These are phyloP conservation scores for Chrysochloris asiatica DNA, from an alignment of 2,113 vertebrate genomes.

Conservation along the genomic window DNA sequence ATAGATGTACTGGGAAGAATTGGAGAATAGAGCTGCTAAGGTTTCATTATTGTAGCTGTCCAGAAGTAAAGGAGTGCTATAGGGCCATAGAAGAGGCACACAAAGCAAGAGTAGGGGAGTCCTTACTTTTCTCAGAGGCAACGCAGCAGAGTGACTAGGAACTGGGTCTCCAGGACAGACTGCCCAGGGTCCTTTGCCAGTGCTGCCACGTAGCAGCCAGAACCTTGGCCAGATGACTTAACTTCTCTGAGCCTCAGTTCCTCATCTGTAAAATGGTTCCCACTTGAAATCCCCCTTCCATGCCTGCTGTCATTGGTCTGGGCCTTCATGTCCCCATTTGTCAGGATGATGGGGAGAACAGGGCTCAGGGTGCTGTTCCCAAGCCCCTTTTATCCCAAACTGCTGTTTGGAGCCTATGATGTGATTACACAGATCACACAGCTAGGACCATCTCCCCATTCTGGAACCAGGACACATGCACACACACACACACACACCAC, in stretches of 20 bases:
- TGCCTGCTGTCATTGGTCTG: not conserved
- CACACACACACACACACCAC: no score
- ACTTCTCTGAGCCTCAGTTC: not conserved
- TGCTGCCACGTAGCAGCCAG: not conserved
- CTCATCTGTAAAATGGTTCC: not conserved
- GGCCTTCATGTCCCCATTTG: not conserved
- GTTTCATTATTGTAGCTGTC: not conserved
- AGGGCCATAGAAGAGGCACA: not conserved
- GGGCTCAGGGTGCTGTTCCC: not conserved
- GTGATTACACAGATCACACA: not conserved
- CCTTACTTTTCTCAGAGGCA: not conserved
- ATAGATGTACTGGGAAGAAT: not conserved
- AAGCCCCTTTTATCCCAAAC: not conserved
- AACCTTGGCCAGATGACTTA: not conserved
- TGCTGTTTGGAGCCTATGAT: not conserved
- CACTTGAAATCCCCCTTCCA: not conserved
- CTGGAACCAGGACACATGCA: not conserved
- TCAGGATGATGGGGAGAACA: not conserved
- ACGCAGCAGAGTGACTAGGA: not conserved
- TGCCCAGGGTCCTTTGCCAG: not conserved
- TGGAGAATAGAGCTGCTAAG: not conserved
- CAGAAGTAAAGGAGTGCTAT: not conserved
- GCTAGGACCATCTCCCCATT: not conserved
- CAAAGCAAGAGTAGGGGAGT: fast-evolving
- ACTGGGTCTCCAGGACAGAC: not conserved